phyloP scores from a whole-genome alignment of 2,113 vertebrate genomes.

The Trogon surrucura region DNA sequence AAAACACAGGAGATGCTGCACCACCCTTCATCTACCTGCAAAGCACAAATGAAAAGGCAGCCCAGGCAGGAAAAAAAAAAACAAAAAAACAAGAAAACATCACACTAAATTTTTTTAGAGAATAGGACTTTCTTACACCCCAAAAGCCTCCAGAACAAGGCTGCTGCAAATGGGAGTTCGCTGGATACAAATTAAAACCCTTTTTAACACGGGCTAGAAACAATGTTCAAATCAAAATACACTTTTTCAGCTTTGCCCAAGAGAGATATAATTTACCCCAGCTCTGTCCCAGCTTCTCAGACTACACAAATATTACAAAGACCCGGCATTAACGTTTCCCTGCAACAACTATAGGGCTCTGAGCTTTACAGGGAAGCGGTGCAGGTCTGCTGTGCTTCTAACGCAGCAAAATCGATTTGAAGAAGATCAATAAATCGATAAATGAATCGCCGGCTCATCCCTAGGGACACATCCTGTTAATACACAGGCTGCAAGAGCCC shows the following conservation, averaged over 20 bases:
- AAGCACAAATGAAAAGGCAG: fast-evolving
- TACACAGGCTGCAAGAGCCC: neutral
- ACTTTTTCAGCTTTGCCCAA: neutral
- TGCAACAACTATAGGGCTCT: neutral
- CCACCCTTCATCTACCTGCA: neutral
- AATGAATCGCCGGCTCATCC: neutral
- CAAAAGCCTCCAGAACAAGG: neutral
- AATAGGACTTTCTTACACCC: neutral
- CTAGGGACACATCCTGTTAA: neutral
- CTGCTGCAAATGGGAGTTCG: neutral
- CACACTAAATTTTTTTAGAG: neutral
- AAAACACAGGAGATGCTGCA: neutral
- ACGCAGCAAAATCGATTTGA: neutral
- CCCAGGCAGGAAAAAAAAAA: neutral
- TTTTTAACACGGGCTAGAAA: neutral
- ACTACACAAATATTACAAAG: neutral
- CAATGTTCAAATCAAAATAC: neutral
- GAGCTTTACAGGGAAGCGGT: neutral
- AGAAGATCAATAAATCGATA: neutral
- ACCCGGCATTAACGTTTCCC: neutral
- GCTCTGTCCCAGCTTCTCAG: neutral
- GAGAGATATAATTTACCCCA: neutral
- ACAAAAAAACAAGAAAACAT: too few species aligned
- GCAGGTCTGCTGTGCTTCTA: neutral
- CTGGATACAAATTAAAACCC: neutral